These are phyloP conservation scores for Sebastes taczanowskii DNA, from an alignment of 2,797 vertebrate species.

Conservation along the genomic window DNA sequence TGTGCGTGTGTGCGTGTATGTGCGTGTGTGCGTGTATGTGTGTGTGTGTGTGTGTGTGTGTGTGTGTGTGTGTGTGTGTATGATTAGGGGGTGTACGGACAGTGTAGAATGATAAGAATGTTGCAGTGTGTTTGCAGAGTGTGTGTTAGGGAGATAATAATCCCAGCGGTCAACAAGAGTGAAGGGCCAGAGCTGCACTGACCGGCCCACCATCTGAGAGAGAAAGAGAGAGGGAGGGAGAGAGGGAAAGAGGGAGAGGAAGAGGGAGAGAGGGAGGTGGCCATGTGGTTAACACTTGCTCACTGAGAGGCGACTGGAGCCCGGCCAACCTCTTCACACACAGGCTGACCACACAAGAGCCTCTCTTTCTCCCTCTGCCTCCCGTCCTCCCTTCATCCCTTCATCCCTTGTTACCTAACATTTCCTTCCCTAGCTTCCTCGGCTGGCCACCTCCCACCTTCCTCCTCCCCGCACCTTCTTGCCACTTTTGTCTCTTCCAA, in stretches of 20 bases:
- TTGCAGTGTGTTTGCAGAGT: constrained; percentile 74
- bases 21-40: not conserved
- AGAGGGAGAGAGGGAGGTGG: constrained; percentile 68
- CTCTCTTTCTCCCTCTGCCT: constrained; percentile 78
- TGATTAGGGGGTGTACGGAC: constrained; percentile 49
- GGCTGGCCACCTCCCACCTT: constrained; percentile 45
- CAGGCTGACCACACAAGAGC: constrained; percentile 82
- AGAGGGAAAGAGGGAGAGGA: constrained; percentile 42
- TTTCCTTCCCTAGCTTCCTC: constrained; percentile 70
- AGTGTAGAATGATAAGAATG: constrained; percentile 70
- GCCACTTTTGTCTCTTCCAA: constrained; percentile 50
- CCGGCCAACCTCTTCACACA: constrained; percentile 81
- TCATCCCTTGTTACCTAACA: constrained; percentile 77
- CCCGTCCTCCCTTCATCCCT: constrained; percentile 73
- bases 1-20: constrained; percentile 2
- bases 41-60: constrained; percentile 9
- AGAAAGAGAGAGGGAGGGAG: constrained; percentile 41
- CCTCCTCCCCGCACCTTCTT: constrained; percentile 34
- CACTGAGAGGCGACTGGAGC: constrained; percentile 82
- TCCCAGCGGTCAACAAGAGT: constrained; percentile 80
- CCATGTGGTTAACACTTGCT: constrained; percentile 83
- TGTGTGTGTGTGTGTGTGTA: constrained; percentile 14
- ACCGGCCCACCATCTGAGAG: constrained; percentile 73
- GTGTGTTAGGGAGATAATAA: constrained; percentile 79
- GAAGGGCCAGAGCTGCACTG: constrained; percentile 72